Evolutionary conservation across 2,113 vertebrate species (phyloP).

Genomic region (Heterocephalus glaber): DNA sequence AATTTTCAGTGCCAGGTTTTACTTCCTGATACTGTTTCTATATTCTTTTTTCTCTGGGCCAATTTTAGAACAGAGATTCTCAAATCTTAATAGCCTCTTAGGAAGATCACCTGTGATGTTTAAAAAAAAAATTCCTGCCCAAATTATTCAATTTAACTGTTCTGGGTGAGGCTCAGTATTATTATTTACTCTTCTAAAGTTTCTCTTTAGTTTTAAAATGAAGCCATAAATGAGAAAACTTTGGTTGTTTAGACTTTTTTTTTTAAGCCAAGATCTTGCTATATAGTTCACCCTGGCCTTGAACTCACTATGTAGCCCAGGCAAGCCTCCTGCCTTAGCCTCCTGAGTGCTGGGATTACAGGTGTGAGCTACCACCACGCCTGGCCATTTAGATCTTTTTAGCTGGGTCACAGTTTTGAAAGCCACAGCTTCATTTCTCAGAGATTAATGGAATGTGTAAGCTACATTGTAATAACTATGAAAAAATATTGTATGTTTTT

Average conservation of each 20-base stretch:
- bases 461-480: background rate
- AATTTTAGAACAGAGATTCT: constrained; percentile 1
- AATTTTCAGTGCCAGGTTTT: background rate
- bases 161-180: background rate
- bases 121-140: background rate
- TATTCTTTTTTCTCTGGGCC: background rate
- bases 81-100: background rate
- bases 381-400: background rate
- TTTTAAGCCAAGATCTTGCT: background rate
- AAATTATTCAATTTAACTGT: constrained; percentile 1
- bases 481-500: background rate
- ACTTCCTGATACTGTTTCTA: background rate
- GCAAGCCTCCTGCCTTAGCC: background rate
- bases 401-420: background rate
- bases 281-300: background rate
- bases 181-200: background rate
- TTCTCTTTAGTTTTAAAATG: background rate
- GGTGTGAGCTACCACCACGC: background rate
- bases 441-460: background rate
- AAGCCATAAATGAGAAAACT: background rate
- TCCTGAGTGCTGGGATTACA: background rate
- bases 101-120: background rate
- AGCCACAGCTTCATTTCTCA: background rate
- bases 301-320: too few relatives aligned
- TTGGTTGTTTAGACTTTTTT: background rate